Conservation (phyloP, 2,888 invertebrate genomes). For the Phoronis australis region DNA sequence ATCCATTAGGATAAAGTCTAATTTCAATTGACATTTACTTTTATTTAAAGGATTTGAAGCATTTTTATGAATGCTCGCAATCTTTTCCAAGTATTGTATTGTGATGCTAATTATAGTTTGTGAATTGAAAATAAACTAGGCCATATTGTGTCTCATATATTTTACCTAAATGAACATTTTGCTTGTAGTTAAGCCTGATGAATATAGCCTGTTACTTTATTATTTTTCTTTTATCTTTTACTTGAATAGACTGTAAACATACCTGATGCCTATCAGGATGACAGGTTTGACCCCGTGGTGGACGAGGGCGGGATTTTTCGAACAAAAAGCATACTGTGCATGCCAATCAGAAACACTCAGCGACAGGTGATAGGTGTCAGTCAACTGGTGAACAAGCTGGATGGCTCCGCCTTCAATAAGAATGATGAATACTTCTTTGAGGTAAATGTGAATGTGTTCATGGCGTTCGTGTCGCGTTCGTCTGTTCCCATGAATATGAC, state of each 20-base stretch:
- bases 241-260: slow-evolving; percentile 77
- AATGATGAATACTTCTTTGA: slow-evolving; percentile 96
- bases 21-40: no score
- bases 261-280: slow-evolving; percentile 80
- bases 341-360: slow-evolving; percentile 91
- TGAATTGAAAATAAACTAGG: no score
- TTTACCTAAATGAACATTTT: no score
- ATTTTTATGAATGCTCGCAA: no score
- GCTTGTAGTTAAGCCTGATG: slow-evolving; percentile 1
- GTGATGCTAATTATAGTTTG: no score
- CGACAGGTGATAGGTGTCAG: slow-evolving; percentile 85
- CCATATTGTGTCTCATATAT: no score
- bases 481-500: no score
- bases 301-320: slow-evolving; percentile 78
- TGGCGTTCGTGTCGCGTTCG: no score
- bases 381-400: slow-evolving; percentile 86
- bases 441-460: slow-evolving; percentile 40
- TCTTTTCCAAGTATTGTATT: no score
- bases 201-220: neutral
- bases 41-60: no score
- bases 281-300: slow-evolving; percentile 69
- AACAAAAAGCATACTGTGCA: slow-evolving; percentile 85
- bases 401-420: slow-evolving; percentile 82
- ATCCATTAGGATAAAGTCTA: no score
- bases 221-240: slow-evolving; percentile 7